Evolutionary conservation across 2,113 vertebrate species (phyloP), one percentile per base, ranked within the genome.

Genomic region (Rutilus rutilus): DNA sequence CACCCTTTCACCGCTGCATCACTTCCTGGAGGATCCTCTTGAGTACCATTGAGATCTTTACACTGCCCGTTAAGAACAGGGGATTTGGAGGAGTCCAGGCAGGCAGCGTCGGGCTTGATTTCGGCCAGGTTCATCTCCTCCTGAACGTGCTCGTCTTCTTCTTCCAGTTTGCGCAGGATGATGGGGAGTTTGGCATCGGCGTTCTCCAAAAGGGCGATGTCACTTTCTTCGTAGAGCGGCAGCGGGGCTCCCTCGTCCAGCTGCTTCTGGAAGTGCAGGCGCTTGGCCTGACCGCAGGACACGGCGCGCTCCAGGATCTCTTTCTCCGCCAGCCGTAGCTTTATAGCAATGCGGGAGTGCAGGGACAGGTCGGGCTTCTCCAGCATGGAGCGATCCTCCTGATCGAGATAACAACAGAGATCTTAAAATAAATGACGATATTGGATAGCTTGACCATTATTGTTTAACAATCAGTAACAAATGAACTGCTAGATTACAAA

Each of bases 241-340:
- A 99, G 89, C 0, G 90, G 90, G 4, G 94, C 94, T 1, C 91
- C 95, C 27, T 95, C 96, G 85, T 95, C 94, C 92, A 94, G 91
- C 89, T 95, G 96, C 88, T 95, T 92, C 90, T 92, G 92, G 54
- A 95, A 99, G 86, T 93, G 92, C 83, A 97, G 92, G 21, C 94
- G 92, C 91, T 95, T 97, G 50, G 91, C 92, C 1, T 93, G 93
- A 0, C 97, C 97, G 0, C 95, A 96, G 89, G 93, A 93, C 0
- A 95, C 95, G 0, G 95, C 96, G 54, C 95, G 96, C 90, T 98
- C 96, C 87, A 99, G 92, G 89, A 99, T 99, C 93, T 97, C 96
- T 89, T 99, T 99, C 83, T 99, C 98, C 0, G 97, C 97, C n/a
- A 97, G 90, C 9, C 97, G 96, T 77, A 99, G 89, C 89, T 97